A percentile compares a stretch with the other conserved stretches of the same genome.
These are phyloP conservation scores for Hippocampus mohnikei DNA, from an alignment of 2,113 vertebrate species.

Conservation along the genomic window DNA sequence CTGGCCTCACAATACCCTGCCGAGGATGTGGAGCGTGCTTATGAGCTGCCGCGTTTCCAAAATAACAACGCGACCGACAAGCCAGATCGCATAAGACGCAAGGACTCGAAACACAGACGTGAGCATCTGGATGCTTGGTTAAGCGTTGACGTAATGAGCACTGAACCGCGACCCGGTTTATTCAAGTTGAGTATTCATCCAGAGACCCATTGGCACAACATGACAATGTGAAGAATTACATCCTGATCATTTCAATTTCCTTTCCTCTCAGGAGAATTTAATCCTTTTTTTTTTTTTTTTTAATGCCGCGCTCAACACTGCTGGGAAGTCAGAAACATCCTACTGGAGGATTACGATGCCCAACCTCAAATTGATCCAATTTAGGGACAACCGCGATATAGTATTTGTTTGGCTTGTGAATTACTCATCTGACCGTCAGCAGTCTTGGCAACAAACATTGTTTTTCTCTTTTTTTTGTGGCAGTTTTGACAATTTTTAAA, in stretches of 20 bases:
- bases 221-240: constrained; percentile 6
- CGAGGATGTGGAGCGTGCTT: constrained; percentile 15
- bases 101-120: constrained; percentile 1
- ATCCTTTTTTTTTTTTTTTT: neutral
- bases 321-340: neutral
- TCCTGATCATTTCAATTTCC: neutral
- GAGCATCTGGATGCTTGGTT: constrained; percentile 6
- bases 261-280: neutral
- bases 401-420: constrained; percentile 6
- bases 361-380: neutral
- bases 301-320: neutral
- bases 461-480: neutral
- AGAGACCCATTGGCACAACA: neutral
- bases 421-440: neutral
- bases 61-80: neutral
- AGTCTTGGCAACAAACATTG: neutral
- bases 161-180: neutral
- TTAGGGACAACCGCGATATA: neutral
- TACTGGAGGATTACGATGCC: neutral
- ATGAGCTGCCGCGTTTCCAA: neutral
- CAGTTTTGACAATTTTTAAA: neutral
- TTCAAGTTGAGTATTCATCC: neutral
- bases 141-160: neutral
- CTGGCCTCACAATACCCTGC: constrained; percentile 36
- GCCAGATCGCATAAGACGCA: neutral